Base-by-base conservation (phyloP, 2,888 invertebrate species). In the Eristalinus aeneus region DNA sequence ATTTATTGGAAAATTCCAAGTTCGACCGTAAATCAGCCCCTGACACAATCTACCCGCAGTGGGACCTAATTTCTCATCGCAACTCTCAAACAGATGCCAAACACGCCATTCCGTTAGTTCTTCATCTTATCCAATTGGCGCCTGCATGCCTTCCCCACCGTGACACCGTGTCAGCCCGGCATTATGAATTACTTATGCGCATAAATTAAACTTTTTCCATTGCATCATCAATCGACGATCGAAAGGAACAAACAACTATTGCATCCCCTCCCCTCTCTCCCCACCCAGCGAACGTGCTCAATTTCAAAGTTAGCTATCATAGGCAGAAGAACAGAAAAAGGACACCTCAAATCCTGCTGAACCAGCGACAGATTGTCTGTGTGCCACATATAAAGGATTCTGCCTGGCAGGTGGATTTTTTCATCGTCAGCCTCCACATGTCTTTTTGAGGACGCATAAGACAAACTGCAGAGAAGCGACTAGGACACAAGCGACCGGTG, bases 361-460 rank as follows among this genome's bases (percentile, higher is more conserved):
- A 16, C 67, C 68, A 73, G 77, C 69, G 69, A 74, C 77, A 86
- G 69, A 81, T 76, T 76, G 85, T 85, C 81, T 76, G 56, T 71
- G 69, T 60, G 68, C 71, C 58, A 27, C 32, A 61, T 34, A 36
- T 65, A 60, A 32, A 6, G 22, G 58, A 68, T 73, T 46, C 20
- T 36, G 34, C 68, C 68, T 72, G 54, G n/a, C 60, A 73, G 65
- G 65, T 73, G 53, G 58, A 46, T 16, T 46, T 78, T 72, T 68
- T 10, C 6, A 20, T 22, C 10, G 16, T 16, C 53, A 54, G 39
- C 39, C 53, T 54, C 54, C 20, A 54, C 54, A 54, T 22, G 39
- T 39, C 39, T 39, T 39, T 5, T 39, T 5, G 39, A 9, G 12
- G 39, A 4, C 39, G 2, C 27, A n/a, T n/a, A 11, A n/a, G 39